Evolutionary conservation across 2,113 vertebrate species (phyloP).

Genomic region (Eulemur macaco): DNA sequence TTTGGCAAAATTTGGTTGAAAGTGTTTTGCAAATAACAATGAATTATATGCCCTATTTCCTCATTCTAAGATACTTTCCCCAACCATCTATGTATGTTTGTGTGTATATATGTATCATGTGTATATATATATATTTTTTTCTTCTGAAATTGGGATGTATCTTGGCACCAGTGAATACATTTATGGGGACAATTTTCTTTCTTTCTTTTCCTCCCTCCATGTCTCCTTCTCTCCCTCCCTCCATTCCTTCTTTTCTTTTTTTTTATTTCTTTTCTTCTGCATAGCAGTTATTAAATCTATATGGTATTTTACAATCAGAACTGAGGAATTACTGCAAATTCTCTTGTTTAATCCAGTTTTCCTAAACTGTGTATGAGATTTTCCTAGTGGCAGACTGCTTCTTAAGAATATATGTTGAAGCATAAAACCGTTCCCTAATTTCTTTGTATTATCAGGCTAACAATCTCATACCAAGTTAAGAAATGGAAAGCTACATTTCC

Average conservation of each 20-base stretch:
- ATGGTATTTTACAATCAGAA: background rate
- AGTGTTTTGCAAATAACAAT: background rate
- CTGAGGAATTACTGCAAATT: background rate
- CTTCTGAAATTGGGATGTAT: background rate
- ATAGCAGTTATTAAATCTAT: background rate
- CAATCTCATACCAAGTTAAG: background rate
- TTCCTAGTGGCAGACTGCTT: background rate
- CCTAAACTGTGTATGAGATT: background rate
- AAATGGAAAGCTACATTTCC: background rate
- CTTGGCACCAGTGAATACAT: background rate
- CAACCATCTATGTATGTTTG: background rate
- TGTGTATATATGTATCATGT: background rate
- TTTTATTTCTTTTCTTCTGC: background rate
- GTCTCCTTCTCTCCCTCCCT: background rate
- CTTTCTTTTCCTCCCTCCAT: no score
- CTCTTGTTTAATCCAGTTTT: background rate
- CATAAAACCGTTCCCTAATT: background rate
- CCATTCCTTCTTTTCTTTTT: background rate
- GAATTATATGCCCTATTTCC: background rate
- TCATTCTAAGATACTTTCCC: background rate
- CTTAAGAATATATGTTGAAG: background rate
- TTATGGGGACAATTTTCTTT: background rate
- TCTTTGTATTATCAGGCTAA: background rate
- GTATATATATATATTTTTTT: background rate
- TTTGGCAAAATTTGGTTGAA: background rate